Evolutionary conservation across 2,888 invertebrate genomes (phyloP).

Genomic region (Lomographa bimaculata): DNA sequence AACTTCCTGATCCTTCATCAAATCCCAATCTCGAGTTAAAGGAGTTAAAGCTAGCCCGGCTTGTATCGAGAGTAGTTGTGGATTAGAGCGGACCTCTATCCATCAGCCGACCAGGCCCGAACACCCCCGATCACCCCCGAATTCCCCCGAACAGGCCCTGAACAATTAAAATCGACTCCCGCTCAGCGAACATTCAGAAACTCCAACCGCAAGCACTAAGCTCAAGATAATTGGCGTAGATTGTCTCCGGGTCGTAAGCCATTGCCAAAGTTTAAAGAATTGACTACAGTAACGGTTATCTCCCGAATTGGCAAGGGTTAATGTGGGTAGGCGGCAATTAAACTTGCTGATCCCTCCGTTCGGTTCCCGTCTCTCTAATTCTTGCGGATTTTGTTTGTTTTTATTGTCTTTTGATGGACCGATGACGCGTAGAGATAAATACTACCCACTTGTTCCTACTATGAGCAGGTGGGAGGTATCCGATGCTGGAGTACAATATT

Average conservation of each 20-base stretch:
- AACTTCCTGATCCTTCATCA: slow-evolving; percentile 13
- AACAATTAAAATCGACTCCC: slow-evolving; percentile 57
- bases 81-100: slow-evolving; percentile 34
- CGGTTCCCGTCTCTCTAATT: slow-evolving; percentile 25
- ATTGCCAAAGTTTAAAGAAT: slow-evolving; percentile 74
- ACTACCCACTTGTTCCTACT: no score
- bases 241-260: slow-evolving; percentile 58
- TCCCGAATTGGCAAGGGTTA: slow-evolving; percentile 70
- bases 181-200: slow-evolving; percentile 36
- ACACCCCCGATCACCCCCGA: no score
- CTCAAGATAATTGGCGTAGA: slow-evolving; percentile 73
- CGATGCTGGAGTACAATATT: no score
- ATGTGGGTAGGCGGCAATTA: slow-evolving; percentile 68
- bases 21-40: slow-evolving; percentile 17
- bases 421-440: no score
- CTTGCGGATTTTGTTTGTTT: slow-evolving; percentile 26
- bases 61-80: slow-evolving; percentile 3
- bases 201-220: slow-evolving; percentile 54
- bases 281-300: slow-evolving; percentile 71
- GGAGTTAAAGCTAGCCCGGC: slow-evolving; percentile 5
- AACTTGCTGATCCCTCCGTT: slow-evolving; percentile 65
- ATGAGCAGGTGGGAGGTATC: no score
- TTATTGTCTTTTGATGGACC: slow-evolving; percentile 28
- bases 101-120: slow-evolving; percentile 44
- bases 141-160: no score